These are phyloP conservation scores for Triplophysa dalaica DNA, from an alignment of 2,113 vertebrate species.

Conservation along the genomic window DNA sequence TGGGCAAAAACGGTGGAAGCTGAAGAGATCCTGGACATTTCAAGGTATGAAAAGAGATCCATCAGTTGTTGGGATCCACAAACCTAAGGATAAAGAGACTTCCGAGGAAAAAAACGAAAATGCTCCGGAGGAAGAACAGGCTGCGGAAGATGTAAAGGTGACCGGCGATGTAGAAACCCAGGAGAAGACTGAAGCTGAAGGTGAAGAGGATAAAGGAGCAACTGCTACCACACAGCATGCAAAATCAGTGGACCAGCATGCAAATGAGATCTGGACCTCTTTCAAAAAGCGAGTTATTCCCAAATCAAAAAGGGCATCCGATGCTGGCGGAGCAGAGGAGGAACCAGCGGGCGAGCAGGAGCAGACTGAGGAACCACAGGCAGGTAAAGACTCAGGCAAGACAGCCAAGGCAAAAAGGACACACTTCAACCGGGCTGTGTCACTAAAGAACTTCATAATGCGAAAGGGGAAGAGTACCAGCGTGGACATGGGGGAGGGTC, in stretches of 20 bases:
- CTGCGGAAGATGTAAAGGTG: constrained; percentile 58
- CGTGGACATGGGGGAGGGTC: constrained; percentile 68
- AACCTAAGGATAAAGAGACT: constrained; percentile 70
- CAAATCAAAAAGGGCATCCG: constrained; percentile 74
- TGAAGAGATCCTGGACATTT: constrained; percentile 82
- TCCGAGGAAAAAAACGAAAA: constrained; percentile 57
- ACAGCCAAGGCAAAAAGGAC: constrained; percentile 74
- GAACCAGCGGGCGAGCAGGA: constrained; percentile 61
- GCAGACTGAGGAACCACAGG: constrained; percentile 68
- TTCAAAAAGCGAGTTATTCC: constrained; percentile 79
- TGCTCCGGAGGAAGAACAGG: constrained; percentile 47
- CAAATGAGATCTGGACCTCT: constrained; percentile 79
- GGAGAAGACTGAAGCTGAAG: constrained; percentile 56
- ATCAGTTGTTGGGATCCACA: constrained; percentile 73
- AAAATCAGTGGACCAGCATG: constrained; percentile 73
- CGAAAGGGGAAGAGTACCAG: constrained; percentile 77
- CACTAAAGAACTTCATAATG: constrained; percentile 81
- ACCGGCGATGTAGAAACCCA: constrained; percentile 59
- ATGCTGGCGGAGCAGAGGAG: constrained; percentile 66
- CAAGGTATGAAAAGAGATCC: constrained; percentile 79
- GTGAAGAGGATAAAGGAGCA: constrained; percentile 64
- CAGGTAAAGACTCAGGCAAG: constrained; percentile 70
- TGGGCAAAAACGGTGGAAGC: constrained; percentile 77
- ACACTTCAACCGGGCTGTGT: constrained; percentile 76
- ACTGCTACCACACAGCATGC: constrained; percentile 51